A percentile compares a stretch with the other conserved stretches of the same genome.
Conservation (phyloP, 2,797 vertebrate species). For the Pseudochirops cupreus region DNA sequence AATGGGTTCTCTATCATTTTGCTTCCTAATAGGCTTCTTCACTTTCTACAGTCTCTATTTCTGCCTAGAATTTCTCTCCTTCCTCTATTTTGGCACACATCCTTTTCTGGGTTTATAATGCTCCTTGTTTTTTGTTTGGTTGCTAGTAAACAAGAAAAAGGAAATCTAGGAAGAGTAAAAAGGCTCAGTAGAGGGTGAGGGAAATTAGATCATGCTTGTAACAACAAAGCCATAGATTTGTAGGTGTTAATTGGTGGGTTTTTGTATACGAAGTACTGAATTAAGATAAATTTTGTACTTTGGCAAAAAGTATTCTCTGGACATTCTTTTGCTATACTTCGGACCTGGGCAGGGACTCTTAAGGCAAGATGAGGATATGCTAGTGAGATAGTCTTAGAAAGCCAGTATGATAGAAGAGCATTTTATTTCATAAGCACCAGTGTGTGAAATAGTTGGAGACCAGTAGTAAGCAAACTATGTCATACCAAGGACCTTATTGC, state of each 20-base stretch:
- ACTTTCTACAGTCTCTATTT: neutral
- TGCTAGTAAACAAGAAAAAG: neutral
- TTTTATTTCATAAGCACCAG: neutral
- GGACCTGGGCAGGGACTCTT: neutral
- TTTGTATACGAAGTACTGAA: neutral
- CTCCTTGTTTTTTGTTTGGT: neutral
- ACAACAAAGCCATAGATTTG: neutral
- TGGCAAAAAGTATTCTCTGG: neutral
- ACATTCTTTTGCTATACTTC: neutral
- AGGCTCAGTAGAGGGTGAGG: neutral
- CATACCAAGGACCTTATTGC: neutral
- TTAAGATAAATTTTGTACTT: neutral
- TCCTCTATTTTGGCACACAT: neutral
- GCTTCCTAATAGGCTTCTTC: neutral
- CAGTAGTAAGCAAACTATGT: neutral
- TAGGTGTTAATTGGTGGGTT: neutral
- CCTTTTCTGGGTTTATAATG: neutral
- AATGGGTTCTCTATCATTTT: neutral
- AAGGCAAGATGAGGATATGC: neutral
- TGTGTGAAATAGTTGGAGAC: neutral
- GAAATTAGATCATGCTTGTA: neutral
- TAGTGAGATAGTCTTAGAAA: neutral
- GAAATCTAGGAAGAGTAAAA: neutral
- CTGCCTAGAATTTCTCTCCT: neutral
- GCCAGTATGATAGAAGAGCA: neutral